Evolutionary conservation across 2,888 invertebrate species (phyloP).

Genomic region (Drosophila pegasa): DNA sequence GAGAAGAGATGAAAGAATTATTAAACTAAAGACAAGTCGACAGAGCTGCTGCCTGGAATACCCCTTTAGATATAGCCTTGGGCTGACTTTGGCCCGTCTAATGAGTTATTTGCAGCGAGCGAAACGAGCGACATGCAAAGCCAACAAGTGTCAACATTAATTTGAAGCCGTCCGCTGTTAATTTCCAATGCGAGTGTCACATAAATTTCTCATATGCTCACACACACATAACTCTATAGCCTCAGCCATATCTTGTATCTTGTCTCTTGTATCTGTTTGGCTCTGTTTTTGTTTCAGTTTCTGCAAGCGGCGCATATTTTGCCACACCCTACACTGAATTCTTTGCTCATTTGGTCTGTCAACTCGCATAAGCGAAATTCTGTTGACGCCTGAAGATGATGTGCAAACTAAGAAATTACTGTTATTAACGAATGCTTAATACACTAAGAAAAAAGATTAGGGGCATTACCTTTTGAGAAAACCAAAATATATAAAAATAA

Average conservation of each 20-base stretch:
- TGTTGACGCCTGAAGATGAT: slow-evolving; percentile 56
- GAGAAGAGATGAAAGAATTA: slow-evolving; percentile 10
- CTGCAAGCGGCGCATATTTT: slow-evolving; percentile 56
- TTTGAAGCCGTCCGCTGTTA: slow-evolving; percentile 66
- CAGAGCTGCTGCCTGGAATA: slow-evolving; percentile 16
- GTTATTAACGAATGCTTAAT: slow-evolving; percentile 20
- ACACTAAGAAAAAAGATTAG: slow-evolving; percentile 15
- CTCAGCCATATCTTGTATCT: slow-evolving; percentile 29
- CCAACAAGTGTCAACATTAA: slow-evolving; percentile 79
- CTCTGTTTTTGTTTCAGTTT: slow-evolving; percentile 6
- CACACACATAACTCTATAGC: slow-evolving; percentile 45
- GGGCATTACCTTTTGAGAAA: background rate
- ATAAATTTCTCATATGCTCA: slow-evolving; percentile 68
- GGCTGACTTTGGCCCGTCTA: slow-evolving; percentile 53
- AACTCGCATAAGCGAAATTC: slow-evolving; percentile 63
- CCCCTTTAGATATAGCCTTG: slow-evolving; percentile 55
- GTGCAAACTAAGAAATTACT: slow-evolving; percentile 1
- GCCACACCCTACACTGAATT: slow-evolving; percentile 66
- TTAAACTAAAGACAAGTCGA: slow-evolving; percentile 15
- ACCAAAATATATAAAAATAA: background rate
- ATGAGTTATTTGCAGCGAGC: slow-evolving; percentile 59
- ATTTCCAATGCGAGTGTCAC: slow-evolving; percentile 68
- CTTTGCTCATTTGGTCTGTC: slow-evolving; percentile 72
- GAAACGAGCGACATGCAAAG: slow-evolving; percentile 34
- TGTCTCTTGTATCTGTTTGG: slow-evolving; percentile 36